These are phyloP conservation scores for Sebastes umbrosus DNA, from an alignment of 2,797 vertebrate species.

Conservation along the genomic window DNA sequence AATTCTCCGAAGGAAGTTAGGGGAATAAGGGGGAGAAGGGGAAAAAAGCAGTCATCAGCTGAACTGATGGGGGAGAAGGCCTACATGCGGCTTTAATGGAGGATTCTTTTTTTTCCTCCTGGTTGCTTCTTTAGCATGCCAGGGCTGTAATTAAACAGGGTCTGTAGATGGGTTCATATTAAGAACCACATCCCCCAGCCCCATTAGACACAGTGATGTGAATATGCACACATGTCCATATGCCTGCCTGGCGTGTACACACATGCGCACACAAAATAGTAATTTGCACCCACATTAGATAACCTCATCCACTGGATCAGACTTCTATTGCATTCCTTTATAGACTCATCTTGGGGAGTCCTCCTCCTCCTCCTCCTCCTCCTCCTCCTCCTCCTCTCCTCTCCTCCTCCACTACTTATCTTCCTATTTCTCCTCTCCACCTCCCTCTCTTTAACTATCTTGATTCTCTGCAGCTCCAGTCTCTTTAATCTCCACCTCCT, in stretches of 20 bases:
- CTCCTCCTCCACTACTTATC: conserved; percentile 20
- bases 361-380: neutral
- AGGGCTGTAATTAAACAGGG: conserved; percentile 64
- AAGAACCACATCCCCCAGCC: conserved; percentile 31
- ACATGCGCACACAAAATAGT: conserved; percentile 19
- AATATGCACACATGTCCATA: conserved; percentile 54
- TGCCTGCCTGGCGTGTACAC: conserved; percentile 39
- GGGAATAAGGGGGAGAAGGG: conserved; percentile 19
- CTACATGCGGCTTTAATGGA: conserved; percentile 48
- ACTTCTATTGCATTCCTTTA: conserved; percentile 26
- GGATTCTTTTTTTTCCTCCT: conserved; percentile 11
- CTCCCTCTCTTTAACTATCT: conserved; percentile 37
- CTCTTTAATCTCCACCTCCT: conserved; percentile 55
- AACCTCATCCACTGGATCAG: conserved; percentile 23
- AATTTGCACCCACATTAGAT: conserved; percentile 46
- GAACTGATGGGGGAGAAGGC: conserved; percentile 53
- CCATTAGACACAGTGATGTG: conserved; percentile 51
- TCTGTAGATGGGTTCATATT: conserved; percentile 56
- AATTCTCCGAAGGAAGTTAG: conserved; percentile 68
- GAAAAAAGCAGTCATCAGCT: conserved; percentile 61
- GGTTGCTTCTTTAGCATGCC: conserved; percentile 33
- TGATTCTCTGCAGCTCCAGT: conserved; percentile 26
- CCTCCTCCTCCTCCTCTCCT: neutral
- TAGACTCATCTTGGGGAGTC: conserved; percentile 7
- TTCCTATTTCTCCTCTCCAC: conserved; percentile 32